Base-by-base conservation (phyloP, 2,888 invertebrate species). In the Lamellibrachia columna region DNA sequence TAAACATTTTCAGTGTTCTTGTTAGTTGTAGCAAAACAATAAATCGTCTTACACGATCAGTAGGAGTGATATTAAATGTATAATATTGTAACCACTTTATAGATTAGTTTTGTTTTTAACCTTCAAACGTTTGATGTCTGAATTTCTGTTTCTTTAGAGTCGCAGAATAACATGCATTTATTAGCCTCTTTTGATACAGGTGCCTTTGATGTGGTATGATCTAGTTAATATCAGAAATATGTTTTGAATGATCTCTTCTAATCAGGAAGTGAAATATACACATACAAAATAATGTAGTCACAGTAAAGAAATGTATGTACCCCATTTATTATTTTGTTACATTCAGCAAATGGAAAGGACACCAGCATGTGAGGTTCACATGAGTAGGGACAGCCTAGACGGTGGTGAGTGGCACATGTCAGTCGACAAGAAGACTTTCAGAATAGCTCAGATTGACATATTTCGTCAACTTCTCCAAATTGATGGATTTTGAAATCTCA, bases 381-480 rank as follows among this genome's bases (percentile, higher is more conserved):
- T 96, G 93, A 96, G 96, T 93, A 95, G 95, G 94, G 96, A 96
- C 94, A 95, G 95, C 92, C 94, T 96, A 92, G 96, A 96, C 94
- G 96, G 93, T 40, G 92, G 93, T 75, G 75, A 75, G 75, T 75
- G 22, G 75, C 75, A 75, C 15, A 6, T 22, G 75, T 15, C 6
- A 15, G 4, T 75, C 15, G 6, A 22, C 22, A 75, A 75, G n/a
- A 55, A 55, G 9, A 55, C 55, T 55, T 55, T 55, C 55, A 55
- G 55, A 55, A 55, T 55, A 55, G 7, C 55, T 9, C 7, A 40
- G 40, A 40, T 40, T 40, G 40, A 40, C 40, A 40, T 40, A 40
- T 40, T 40, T 40, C 40, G 40, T 40, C 40, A 40, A 40, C 40
- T 40, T 40, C 40, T 40, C 40, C 40, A 40, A 40, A 40, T n/a